Conservation (phyloP, 2,113 vertebrate species). For the Circaetus gallicus region DNA sequence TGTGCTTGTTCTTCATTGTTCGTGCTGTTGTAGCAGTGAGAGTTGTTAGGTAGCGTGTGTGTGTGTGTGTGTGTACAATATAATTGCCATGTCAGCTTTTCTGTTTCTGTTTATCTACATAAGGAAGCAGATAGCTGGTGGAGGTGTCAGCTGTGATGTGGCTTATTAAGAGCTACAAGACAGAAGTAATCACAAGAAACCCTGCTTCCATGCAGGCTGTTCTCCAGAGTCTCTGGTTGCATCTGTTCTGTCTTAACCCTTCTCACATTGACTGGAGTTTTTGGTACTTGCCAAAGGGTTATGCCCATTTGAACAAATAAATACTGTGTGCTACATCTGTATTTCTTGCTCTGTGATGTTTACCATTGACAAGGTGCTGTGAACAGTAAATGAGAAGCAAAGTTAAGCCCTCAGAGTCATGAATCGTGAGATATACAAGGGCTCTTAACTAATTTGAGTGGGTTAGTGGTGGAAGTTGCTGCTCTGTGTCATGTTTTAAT, state of each 20-base stretch:
- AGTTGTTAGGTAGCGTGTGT: not conserved
- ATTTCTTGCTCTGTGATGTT: not conserved
- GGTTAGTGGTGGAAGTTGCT: not conserved
- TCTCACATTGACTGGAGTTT: not conserved
- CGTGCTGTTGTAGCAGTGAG: not conserved
- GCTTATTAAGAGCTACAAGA: conserved; percentile 17
- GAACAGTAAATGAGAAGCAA: not conserved
- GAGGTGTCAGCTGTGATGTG: conserved; percentile 27
- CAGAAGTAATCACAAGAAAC: conserved; percentile 6
- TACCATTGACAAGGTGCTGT: not conserved
- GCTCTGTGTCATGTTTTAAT: not conserved
- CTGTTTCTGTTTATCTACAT: conserved; percentile 15
- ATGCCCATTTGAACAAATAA: not conserved
- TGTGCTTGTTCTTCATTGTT: not conserved
- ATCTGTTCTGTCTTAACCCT: not conserved
- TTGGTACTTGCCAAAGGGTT: not conserved
- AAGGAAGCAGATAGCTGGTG: not conserved
- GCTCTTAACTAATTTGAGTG: not conserved
- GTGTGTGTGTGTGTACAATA: not conserved
- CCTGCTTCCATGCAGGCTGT: not conserved
- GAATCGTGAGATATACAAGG: not conserved
- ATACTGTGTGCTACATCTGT: not conserved
- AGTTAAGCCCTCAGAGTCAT: not conserved
- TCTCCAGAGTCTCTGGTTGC: not conserved
- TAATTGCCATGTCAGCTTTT: not conserved